Conservation (phyloP, 1,140 invertebrate genomes). For the Phymastichus coffea region DNA sequence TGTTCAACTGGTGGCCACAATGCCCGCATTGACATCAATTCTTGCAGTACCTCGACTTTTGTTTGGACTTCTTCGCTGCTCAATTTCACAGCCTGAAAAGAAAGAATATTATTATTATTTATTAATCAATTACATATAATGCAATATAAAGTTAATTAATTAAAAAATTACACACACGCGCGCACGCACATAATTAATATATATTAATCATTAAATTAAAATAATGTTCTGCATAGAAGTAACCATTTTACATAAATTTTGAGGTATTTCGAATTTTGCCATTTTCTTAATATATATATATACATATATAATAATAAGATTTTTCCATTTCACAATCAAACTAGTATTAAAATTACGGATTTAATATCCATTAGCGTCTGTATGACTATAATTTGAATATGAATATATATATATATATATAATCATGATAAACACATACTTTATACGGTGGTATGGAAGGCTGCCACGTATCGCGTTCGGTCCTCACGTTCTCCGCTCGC, state of each 20-base stretch:
- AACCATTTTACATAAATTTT: too few species aligned
- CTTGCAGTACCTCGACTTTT: constrained; percentile 79
- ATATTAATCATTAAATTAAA: too few species aligned
- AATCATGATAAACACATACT: constrained; percentile 43
- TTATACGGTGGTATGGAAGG: constrained; percentile 64
- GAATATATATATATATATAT: background rate
- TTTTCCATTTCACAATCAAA: background rate
- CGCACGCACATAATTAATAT: too few species aligned
- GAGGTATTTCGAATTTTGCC: too few species aligned
- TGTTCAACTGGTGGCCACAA: constrained; percentile 87
- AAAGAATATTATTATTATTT: constrained; percentile 32
- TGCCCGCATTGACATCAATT: constrained; percentile 72
- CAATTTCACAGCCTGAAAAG: constrained; percentile 64
- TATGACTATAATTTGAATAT: background rate
- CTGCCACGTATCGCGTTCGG: constrained; percentile 48
- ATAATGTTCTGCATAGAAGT: too few species aligned
- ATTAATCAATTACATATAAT: background rate
- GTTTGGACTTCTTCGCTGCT: constrained; percentile 76
- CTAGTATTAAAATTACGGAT: too few species aligned
- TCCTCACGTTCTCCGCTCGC: constrained; percentile 59
- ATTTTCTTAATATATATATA: constrained; percentile 1
- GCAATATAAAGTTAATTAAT: too few species aligned
- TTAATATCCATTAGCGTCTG: too few species aligned
- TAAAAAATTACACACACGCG: background rate
- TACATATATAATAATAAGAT: too few species aligned